Evolutionary conservation across 1,140 invertebrate genomes (phyloP).

Genomic region (Papilio aristodemus): DNA sequence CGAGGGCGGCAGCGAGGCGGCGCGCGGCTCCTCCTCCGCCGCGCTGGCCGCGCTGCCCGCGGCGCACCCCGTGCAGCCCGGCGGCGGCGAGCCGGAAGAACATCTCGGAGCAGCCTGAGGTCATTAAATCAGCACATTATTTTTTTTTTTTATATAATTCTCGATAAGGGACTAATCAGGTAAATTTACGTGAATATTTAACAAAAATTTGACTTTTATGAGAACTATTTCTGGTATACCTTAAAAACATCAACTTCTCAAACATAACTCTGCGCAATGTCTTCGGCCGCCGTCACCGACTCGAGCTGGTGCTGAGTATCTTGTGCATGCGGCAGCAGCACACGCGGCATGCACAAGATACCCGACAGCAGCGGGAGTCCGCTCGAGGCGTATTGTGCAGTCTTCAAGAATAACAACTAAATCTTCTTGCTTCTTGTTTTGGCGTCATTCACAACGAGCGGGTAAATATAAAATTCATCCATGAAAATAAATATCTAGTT

Average conservation of each 20-base stretch:
- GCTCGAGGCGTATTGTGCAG: not conserved
- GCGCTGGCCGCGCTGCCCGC: conserved; percentile 33
- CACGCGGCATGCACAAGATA: conserved; percentile 10
- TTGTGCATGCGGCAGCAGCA: not conserved
- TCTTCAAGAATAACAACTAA: no score
- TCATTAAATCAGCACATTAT: not conserved
- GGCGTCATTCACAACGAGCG: no score
- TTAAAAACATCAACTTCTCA: no score
- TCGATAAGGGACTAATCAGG: no score
- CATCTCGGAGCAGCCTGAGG: conserved; percentile 82
- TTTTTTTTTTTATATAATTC: no score
- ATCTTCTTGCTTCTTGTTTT: no score
- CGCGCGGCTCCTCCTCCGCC: conserved; percentile 54
- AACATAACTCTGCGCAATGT: no score
- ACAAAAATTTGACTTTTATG: no score
- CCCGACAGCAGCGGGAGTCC: not conserved
- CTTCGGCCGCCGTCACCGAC: not conserved
- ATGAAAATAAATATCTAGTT: no score
- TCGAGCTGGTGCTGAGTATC: not conserved
- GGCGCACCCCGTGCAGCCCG: conserved; percentile 29
- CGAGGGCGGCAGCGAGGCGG: conserved; percentile 58
- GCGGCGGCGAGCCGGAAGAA: conserved; percentile 80
- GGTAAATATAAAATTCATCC: no score
- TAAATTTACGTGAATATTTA: no score
- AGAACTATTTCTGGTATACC: no score